phyloP scores from a whole-genome alignment of 1,140 invertebrate species.

The Ips typographus region DNA sequence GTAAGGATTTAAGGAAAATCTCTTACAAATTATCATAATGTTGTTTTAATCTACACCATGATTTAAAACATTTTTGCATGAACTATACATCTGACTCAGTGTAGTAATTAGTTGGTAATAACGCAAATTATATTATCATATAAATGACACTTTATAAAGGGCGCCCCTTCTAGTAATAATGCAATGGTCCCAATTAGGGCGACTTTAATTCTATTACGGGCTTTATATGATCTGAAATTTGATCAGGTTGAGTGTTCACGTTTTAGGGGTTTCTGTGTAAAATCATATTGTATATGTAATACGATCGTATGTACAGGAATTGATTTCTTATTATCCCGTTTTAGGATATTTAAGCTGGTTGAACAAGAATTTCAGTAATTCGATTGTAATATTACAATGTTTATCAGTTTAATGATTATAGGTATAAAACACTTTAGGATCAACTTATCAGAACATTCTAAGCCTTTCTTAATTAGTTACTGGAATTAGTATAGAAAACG shows the following conservation, averaged over 20 bases:
- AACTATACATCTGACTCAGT: background rate
- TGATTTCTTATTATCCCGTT: no score
- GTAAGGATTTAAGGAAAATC: background rate
- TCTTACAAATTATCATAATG: background rate
- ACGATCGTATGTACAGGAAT: no score
- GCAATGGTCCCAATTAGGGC: constrained; percentile 24
- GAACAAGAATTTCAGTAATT: no score
- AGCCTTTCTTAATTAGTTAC: no score
- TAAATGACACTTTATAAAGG: constrained; percentile 27
- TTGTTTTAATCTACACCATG: background rate
- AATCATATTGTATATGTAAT: constrained; percentile 11
- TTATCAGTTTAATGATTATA: no score
- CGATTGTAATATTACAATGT: no score
- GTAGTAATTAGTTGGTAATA: no score
- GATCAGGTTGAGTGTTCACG: constrained; percentile 18
- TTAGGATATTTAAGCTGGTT: no score
- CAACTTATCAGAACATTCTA: no score
- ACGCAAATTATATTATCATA: constrained; percentile 27
- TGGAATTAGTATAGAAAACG: no score
- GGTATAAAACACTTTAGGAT: no score
- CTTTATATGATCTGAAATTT: constrained; percentile 25
- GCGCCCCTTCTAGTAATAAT: constrained; percentile 16
- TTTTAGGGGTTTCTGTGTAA: constrained; percentile 7
- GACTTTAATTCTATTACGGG: constrained; percentile 28
- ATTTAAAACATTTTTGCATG: no score